A percentile compares a stretch with the other conserved stretches of the same genome.
phyloP scores from a whole-genome alignment of 1,140 invertebrate species.

The Globodera ellingtonae region DNA sequence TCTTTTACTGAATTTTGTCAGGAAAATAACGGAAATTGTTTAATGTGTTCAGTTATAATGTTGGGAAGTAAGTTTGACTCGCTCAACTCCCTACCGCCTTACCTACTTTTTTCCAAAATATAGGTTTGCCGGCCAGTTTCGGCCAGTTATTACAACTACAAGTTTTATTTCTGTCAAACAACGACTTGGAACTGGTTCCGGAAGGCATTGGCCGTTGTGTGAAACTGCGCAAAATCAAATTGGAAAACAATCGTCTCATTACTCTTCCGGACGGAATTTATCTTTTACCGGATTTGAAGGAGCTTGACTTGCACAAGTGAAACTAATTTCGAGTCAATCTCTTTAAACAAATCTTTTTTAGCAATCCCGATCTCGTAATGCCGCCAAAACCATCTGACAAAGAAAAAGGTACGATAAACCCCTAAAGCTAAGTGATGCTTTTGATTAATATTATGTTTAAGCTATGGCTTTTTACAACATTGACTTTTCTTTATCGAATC shows the following conservation, averaged over 20 bases:
- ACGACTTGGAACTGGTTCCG: constrained; percentile 95
- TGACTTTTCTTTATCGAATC: constrained; percentile 90
- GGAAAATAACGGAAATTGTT: neutral
- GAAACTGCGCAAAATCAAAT: constrained; percentile 87
- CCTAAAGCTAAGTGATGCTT: neutral
- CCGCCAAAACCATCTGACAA: constrained; percentile 88
- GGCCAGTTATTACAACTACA: constrained; percentile 90
- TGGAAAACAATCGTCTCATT: constrained; percentile 89
- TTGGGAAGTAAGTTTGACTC: no score
- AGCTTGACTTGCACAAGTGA: constrained; percentile 65
- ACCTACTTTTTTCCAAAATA: constrained; percentile 5
- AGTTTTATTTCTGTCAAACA: constrained; percentile 93
- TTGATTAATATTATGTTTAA: neutral
- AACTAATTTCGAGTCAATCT: constrained; percentile 1
- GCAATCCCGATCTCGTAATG: constrained; percentile 92
- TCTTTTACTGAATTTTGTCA: neutral
- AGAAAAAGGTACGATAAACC: constrained; percentile 27
- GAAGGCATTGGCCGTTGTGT: constrained; percentile 96
- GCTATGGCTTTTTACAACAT: constrained; percentile 85
- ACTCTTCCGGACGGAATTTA: constrained; percentile 97
- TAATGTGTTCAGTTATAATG: no score
- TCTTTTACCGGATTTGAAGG: constrained; percentile 79
- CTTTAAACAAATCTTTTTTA: constrained; percentile 40
- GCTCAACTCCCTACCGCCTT: no score
- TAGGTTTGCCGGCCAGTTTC: constrained; percentile 92